Evolutionary conservation across 1,140 invertebrate genomes (phyloP).

Genomic region (Chionoecetes opilio): DNA sequence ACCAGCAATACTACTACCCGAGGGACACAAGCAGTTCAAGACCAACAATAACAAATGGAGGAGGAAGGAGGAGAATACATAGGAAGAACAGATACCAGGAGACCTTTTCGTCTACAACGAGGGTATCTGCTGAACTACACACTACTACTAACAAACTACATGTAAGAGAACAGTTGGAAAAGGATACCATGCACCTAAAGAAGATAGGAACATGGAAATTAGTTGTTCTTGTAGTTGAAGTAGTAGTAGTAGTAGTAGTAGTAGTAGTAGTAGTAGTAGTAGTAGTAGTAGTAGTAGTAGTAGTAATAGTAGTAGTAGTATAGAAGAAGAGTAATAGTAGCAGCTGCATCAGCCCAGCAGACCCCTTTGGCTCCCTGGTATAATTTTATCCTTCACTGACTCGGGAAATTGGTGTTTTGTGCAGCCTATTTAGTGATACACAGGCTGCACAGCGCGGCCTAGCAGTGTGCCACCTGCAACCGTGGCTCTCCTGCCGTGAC

Average conservation of each 20-base stretch:
- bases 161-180: no score
- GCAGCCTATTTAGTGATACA: conserved; percentile 45
- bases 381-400: conserved; percentile 56
- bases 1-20: no score
- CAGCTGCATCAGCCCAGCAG: neutral
- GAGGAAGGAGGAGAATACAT: neutral
- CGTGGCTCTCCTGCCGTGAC: neutral
- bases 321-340: neutral
- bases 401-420: conserved; percentile 70
- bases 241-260: no score
- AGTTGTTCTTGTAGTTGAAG: neutral
- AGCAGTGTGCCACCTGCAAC: neutral
- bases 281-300: neutral
- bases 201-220: no score
- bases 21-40: no score
- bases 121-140: no score
- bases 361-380: neutral
- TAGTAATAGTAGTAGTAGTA: neutral
- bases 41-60: no score
- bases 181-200: no score
- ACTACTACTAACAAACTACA: no score
- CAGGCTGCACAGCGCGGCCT: neutral
- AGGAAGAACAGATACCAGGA: no score
- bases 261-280: neutral
- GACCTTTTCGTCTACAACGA: no score